Evolutionary conservation across 2,113 vertebrate species (phyloP).

Genomic region (Vulpes lagopus): DNA sequence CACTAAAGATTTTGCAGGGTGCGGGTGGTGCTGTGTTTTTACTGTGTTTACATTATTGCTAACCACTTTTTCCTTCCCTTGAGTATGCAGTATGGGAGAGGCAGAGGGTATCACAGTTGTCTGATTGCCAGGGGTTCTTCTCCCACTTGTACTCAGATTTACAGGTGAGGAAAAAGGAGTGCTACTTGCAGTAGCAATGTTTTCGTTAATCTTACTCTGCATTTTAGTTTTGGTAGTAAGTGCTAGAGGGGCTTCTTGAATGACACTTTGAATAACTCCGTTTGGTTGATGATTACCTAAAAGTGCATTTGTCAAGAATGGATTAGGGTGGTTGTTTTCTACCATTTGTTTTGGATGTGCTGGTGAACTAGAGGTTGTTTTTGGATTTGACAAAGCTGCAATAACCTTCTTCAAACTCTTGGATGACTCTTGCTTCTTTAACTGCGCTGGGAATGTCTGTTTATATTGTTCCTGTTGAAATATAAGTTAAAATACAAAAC

Average conservation of each 20-base stretch:
- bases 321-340: conserved; percentile 91
- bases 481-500: conserved; percentile 75
- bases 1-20: conserved; percentile 91
- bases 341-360: conserved; percentile 88
- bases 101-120: conserved; percentile 83
- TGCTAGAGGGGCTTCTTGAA: conserved; percentile 96
- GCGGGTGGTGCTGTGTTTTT: conserved; percentile 90
- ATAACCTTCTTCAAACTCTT: conserved; percentile 92
- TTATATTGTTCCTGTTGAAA: conserved; percentile 92
- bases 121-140: conserved; percentile 87
- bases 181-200: conserved; percentile 85
- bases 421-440: conserved; percentile 91
- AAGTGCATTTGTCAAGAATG: conserved; percentile 96
- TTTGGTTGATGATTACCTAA: conserved; percentile 94
- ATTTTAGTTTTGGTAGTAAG: conserved; percentile 93
- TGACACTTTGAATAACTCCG: conserved; percentile 90
- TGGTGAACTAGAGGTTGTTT: conserved; percentile 89
- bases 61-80: conserved; percentile 91
- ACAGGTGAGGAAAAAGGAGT: conserved; percentile 89
- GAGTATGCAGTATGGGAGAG: conserved; percentile 90
- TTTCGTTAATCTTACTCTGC: conserved; percentile 88
- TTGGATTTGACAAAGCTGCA: conserved; percentile 88
- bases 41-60: conserved; percentile 87
- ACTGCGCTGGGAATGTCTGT: conserved; percentile 89
- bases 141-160: conserved; percentile 91